These are phyloP conservation scores for Drosophila aldrichi DNA, from an alignment of 2,888 invertebrate species.

Conservation along the genomic window DNA sequence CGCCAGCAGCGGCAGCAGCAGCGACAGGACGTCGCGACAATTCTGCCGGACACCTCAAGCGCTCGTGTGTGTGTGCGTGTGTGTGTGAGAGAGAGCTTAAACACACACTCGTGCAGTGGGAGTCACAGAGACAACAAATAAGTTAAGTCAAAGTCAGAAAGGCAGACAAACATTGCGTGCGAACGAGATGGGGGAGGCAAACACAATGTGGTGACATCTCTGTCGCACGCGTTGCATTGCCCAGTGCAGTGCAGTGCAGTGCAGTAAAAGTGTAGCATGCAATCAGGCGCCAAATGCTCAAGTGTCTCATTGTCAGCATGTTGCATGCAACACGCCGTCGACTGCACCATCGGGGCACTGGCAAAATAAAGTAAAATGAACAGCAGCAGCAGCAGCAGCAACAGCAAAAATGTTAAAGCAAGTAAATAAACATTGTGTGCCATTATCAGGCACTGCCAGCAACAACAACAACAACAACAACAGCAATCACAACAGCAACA, in stretches of 20 bases:
- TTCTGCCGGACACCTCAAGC: slow-evolving; percentile 8
- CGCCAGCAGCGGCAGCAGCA: neutral
- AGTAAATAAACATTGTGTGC: slow-evolving; percentile 78
- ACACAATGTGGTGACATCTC: slow-evolving; percentile 10
- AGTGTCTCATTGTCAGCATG: slow-evolving; percentile 78
- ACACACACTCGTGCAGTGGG: slow-evolving; percentile 30
- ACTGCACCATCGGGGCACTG: slow-evolving; percentile 36
- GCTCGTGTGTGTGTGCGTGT: slow-evolving; percentile 2
- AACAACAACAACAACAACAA: slow-evolving; percentile 54
- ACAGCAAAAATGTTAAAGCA: slow-evolving; percentile 69
- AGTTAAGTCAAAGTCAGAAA: slow-evolving; percentile 78
- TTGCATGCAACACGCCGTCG: slow-evolving; percentile 64
- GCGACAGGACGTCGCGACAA: slow-evolving; percentile 9
- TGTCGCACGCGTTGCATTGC: slow-evolving; percentile 14
- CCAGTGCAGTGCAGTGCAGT: slow-evolving; percentile 29
- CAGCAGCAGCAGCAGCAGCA: slow-evolving; percentile 55
- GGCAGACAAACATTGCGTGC: slow-evolving; percentile 63
- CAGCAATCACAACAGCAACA: slow-evolving; percentile 33
- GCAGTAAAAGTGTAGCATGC: slow-evolving; percentile 62
- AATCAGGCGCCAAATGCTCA: slow-evolving; percentile 79
- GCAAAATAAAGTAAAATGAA: slow-evolving; percentile 64
- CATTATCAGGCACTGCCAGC: slow-evolving; percentile 74
- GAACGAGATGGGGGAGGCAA: slow-evolving; percentile 26
- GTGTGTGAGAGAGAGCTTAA: slow-evolving; percentile 22
- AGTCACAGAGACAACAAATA: slow-evolving; percentile 68